phyloP scores from a whole-genome alignment of 2,113 vertebrate genomes.

The Passer montanus region DNA sequence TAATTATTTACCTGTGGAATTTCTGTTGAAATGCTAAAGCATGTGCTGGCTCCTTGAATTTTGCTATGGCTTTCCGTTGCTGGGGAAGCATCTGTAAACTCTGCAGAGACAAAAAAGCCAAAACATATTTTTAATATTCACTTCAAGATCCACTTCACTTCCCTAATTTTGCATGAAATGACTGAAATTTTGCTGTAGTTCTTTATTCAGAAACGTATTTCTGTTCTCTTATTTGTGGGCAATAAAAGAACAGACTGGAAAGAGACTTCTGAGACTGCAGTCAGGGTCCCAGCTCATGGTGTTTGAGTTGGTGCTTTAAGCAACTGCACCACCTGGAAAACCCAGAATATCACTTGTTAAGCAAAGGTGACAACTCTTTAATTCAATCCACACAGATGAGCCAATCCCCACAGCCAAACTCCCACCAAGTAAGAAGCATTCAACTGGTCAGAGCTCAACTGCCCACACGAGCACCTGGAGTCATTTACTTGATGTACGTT shows the following conservation, averaged over 20 bases:
- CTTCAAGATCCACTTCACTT: not conserved
- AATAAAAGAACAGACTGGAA: not conserved
- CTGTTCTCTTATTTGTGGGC: not conserved
- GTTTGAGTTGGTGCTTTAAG: not conserved
- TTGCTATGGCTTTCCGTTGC: slow-evolving; percentile 95
- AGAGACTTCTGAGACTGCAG: not conserved
- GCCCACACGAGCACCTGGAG: not conserved
- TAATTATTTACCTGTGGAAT: slow-evolving; percentile 90
- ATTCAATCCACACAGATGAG: not conserved
- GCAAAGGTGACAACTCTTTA: not conserved
- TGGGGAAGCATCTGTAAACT: slow-evolving; percentile 95
- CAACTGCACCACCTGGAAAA: not conserved
- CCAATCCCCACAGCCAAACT: not conserved
- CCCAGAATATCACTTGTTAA: not conserved
- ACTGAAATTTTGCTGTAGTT: not conserved
- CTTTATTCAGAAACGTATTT: not conserved
- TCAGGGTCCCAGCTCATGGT: not conserved
- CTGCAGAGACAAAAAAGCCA: slow-evolving; percentile 67
- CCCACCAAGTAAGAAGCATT: not conserved
- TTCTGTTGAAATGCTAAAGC: slow-evolving; percentile 93
- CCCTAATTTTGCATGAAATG: not conserved
- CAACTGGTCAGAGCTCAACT: not conserved
- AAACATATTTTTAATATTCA: not conserved
- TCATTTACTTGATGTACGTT: not conserved
- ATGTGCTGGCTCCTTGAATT: slow-evolving; percentile 88